Base-by-base conservation (phyloP, 2,113 vertebrate genomes). In the Coregonus clupeaformis region DNA sequence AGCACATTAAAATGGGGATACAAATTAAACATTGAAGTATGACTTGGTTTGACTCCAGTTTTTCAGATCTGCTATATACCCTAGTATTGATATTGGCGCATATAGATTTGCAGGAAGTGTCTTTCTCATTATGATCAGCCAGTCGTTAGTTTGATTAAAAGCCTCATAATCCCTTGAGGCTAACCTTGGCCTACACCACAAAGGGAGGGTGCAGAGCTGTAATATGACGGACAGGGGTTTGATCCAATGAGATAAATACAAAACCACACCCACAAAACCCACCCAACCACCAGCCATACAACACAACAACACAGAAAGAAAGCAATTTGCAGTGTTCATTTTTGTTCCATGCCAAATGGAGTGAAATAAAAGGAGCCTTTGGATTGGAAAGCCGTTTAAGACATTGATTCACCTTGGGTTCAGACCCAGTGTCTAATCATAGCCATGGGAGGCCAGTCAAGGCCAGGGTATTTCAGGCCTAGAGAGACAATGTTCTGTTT, bases 331-430 rank as follows among this genome's bases (percentile, higher is more conserved):
- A n/a, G 82, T 29, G 74, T 63, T 77, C 68, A 78, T 86, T 88
- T 42, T 85, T 86, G 79, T 86, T 84, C 79, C 73, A 49, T 72
- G 84, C 77, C 82, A 84, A 86, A 87, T 83, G 63, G 84, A 86
- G 73, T 81, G 77, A 42, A 42, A 42, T 42, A 3, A 42, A 65
- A 62, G 3, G 42, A 49, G 27, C 27, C 63, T 29, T 30, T 65
- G n/a, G 9, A 16, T 5, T 30, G 25, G 18, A 7, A 16, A 18
- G n/a, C 45, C 66, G 85, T 86, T 90, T 88, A 81, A 88, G 88
- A 87, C 85, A 88, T 86, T 90, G 86, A 89, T 87, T 91, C 88
- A 90, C 90, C 88, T 90, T 89, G 85, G 83, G 87, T 86, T 90
- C 80, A 87, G 85, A 83, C 88, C 83, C 84, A 77, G 82, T 73